Percentiles rank a stretch among this genome's conserved stretches.
phyloP scores from a whole-genome alignment of 1,140 invertebrate genomes.

The Chelonus insularis region DNA sequence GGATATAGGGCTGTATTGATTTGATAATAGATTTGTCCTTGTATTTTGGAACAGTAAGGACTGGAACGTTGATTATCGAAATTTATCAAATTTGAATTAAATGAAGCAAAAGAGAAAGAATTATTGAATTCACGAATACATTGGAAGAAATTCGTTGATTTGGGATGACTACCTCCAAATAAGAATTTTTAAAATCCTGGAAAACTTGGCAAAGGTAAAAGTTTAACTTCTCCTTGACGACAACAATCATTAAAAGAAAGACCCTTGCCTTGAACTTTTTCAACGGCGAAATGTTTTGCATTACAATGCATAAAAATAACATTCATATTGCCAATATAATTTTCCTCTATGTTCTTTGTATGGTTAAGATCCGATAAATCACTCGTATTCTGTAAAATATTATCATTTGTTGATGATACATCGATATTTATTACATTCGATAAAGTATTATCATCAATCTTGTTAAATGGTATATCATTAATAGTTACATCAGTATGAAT shows the following conservation, averaged over 20 bases:
- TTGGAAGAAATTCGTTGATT: too few relatives aligned
- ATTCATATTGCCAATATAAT: constrained; percentile 4
- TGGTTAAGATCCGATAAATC: neutral
- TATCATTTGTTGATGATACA: too few relatives aligned
- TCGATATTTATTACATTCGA: too few relatives aligned
- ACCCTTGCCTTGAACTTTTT: too few relatives aligned
- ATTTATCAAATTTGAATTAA: constrained; percentile 20
- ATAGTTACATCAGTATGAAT: too few relatives aligned
- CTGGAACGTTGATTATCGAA: constrained; percentile 7
- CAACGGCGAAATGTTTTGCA: too few relatives aligned
- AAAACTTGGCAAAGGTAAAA: neutral
- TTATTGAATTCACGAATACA: too few relatives aligned
- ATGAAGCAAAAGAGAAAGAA: constrained; percentile 19
- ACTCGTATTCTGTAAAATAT: constrained; percentile 23
- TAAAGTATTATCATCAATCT: constrained; percentile 35
- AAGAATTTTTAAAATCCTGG: neutral
- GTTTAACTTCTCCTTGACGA: constrained; percentile 5
- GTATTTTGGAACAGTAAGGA: constrained; percentile 14
- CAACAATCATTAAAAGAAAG: constrained; percentile 22
- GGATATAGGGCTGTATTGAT: constrained; percentile 12
- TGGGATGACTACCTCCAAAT: too few relatives aligned
- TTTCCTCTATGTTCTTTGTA: neutral
- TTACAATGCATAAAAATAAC: constrained; percentile 5
- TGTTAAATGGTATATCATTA: too few relatives aligned
- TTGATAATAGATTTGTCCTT: too few relatives aligned